These are phyloP conservation scores for Lithophane leautieri DNA, from an alignment of 2,888 invertebrate genomes.

Conservation along the genomic window DNA sequence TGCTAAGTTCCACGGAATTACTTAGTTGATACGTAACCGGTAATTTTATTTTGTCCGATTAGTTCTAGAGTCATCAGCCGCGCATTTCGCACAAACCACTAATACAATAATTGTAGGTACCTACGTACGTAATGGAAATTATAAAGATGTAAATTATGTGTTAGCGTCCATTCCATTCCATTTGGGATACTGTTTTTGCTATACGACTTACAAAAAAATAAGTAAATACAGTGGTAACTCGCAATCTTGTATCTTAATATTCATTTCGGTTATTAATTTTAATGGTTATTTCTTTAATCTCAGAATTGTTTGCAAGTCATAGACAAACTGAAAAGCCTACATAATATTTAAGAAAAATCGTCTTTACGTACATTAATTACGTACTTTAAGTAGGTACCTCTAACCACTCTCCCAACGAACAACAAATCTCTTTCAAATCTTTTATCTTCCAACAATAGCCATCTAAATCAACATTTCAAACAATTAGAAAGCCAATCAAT, in stretches of 20 bases:
- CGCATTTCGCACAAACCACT: conserved; percentile 59
- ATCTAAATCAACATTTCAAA: conserved; percentile 9
- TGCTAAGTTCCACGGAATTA: conserved; percentile 59
- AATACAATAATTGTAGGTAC: conserved; percentile 58
- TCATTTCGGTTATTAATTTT: conserved; percentile 49
- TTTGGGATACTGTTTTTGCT: conserved; percentile 45
- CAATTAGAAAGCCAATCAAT: conserved; percentile 20
- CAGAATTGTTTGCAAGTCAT: conserved; percentile 10
- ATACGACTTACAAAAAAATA: conserved; percentile 34
- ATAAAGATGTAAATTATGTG: conserved; percentile 54
- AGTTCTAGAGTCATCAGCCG: conserved; percentile 80
- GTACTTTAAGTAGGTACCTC: neutral
- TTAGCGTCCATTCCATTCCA: conserved; percentile 43
- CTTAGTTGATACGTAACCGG: conserved; percentile 64
- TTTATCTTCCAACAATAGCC: conserved; percentile 21
- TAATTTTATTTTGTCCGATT: conserved; percentile 78
- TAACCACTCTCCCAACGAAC: neutral
- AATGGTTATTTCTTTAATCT: conserved; percentile 26
- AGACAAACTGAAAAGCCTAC: neutral
- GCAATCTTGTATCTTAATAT: conserved; percentile 36
- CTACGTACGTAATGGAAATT: conserved; percentile 55
- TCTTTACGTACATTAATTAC: neutral
- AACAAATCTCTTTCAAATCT: neutral
- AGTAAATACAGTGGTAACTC: conserved; percentile 34
- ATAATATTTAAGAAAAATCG: neutral